Evolutionary conservation across 2,888 invertebrate species (phyloP).

Genomic region (Nemurella pictetii): DNA sequence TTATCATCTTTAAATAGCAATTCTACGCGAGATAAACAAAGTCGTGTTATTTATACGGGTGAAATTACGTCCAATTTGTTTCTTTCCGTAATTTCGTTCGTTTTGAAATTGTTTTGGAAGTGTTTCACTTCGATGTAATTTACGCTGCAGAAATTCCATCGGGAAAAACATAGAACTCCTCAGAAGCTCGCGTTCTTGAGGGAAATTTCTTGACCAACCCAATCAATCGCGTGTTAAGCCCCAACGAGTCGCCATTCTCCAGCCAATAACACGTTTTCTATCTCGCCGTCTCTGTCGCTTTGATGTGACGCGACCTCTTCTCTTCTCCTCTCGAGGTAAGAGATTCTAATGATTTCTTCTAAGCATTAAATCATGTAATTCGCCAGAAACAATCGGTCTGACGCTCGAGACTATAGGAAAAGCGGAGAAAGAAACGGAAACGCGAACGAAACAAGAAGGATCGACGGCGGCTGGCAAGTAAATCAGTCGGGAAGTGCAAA

Average conservation of each 20-base stretch:
- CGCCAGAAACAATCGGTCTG: neutral
- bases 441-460: slow-evolving; percentile 14
- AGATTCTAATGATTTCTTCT: neutral
- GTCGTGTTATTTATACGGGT: no score
- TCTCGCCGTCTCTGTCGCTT: neutral
- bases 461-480: neutral
- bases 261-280: no score
- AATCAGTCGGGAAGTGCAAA: slow-evolving; percentile 11
- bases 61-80: no score
- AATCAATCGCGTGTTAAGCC: neutral
- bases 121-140: neutral
- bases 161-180: neutral
- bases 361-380: slow-evolving; percentile 13
- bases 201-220: neutral
- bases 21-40: no score
- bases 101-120: no score
- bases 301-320: neutral
- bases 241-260: neutral
- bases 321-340: neutral
- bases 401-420: slow-evolving; percentile 6
- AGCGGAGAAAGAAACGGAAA: neutral
- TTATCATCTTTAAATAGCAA: neutral
- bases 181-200: neutral
- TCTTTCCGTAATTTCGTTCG: no score
- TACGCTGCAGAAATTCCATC: neutral